Percentiles rank a stretch among this genome's conserved stretches.
Evolutionary conservation across 2,888 invertebrate genomes (phyloP).

Genomic region (Petrolisthes manimaculis): DNA sequence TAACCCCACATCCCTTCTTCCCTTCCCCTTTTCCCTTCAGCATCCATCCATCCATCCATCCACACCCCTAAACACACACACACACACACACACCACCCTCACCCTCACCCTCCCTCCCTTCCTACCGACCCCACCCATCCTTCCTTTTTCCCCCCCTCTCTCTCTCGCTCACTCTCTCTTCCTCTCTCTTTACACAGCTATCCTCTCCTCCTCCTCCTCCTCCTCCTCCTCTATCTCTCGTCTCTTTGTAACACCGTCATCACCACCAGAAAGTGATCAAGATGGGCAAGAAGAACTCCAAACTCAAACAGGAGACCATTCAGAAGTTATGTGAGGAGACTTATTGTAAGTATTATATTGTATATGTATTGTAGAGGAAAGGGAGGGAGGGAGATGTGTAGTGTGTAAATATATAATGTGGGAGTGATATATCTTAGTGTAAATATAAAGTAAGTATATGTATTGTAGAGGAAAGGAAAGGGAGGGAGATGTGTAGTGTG

Average conservation of each 20-base stretch:
- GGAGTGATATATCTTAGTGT: no score
- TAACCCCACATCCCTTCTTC: neutral
- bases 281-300: conserved; percentile 97
- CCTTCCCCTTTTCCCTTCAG: neutral
- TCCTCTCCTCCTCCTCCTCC: neutral
- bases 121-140: neutral
- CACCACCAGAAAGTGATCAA: neutral
- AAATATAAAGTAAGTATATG: no score
- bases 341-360: conserved; percentile 80
- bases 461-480: neutral
- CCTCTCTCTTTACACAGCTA: neutral
- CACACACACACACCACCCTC: neutral
- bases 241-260: neutral
- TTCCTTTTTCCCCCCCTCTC: neutral
- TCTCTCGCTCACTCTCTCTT: neutral
- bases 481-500: neutral
- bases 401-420: neutral
- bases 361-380: neutral
- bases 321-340: conserved; percentile 91
- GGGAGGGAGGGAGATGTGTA: neutral
- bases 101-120: neutral
- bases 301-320: conserved; percentile 95
- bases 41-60: neutral
- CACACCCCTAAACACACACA: neutral
- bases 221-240: neutral